Conservation (phyloP, 2,888 invertebrate genomes). For the Sphaerophoria rueppellii region DNA sequence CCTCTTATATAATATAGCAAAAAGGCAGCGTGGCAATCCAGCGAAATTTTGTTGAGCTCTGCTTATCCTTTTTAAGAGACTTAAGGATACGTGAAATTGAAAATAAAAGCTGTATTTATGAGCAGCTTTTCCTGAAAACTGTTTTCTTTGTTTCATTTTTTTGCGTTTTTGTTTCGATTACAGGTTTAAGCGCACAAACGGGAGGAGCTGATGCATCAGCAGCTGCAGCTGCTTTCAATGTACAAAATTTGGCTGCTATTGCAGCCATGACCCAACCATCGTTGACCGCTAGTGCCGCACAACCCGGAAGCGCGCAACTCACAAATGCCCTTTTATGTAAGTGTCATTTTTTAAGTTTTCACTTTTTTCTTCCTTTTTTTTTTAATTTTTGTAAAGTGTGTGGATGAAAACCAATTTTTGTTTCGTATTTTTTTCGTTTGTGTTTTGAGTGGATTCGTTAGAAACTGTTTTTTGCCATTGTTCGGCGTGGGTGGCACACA, state of each 20-base stretch:
- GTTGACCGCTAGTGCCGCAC: conserved; percentile 81
- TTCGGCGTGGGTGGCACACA: conserved; percentile 1
- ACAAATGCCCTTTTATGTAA: conserved; percentile 82
- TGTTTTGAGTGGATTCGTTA: background rate
- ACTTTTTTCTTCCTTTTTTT: background rate
- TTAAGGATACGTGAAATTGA: conserved; percentile 57
- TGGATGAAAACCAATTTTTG: conserved; percentile 7
- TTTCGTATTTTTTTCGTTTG: conserved; percentile 3
- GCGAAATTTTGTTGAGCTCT: conserved; percentile 41
- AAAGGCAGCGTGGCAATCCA: background rate
- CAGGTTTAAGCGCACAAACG: conserved; percentile 80
- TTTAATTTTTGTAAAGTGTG: background rate
- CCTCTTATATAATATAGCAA: background rate
- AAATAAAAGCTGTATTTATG: conserved; percentile 46
- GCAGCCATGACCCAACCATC: conserved; percentile 84
- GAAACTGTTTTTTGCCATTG: background rate
- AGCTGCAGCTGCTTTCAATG: conserved; percentile 85
- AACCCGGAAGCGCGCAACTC: conserved; percentile 80
- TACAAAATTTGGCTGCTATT: conserved; percentile 95
- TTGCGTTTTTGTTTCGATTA: conserved; percentile 4
- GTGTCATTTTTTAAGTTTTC: conserved; percentile 68
- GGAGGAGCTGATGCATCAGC: conserved; percentile 78
- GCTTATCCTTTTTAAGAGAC: conserved; percentile 45
- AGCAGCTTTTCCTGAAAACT: background rate
- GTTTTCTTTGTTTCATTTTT: conserved; percentile 11